A percentile compares a stretch with the other conserved stretches of the same genome.
phyloP scores from a whole-genome alignment of 2,113 vertebrate genomes.

The Grammomys dolichurus region DNA sequence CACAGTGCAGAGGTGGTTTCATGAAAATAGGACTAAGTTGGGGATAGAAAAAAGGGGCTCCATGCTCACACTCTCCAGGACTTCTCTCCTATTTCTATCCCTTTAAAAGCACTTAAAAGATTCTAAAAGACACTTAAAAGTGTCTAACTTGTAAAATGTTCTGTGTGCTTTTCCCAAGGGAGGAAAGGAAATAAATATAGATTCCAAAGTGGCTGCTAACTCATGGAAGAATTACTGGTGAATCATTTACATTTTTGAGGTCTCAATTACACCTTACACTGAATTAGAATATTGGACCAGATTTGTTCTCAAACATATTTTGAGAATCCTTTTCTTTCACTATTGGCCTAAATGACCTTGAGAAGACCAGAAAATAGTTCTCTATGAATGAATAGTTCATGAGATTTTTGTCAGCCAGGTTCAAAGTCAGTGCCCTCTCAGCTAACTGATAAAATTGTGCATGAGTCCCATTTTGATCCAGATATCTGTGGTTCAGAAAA shows the following conservation, averaged over 20 bases:
- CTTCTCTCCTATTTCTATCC: neutral
- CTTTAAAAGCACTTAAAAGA: neutral
- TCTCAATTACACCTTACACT: constrained; percentile 26
- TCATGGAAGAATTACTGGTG: neutral
- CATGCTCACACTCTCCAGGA: neutral
- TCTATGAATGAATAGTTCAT: neutral
- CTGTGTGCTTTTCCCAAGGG: neutral
- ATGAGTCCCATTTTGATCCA: constrained; percentile 56
- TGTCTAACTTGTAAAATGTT: neutral
- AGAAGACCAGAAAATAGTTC: constrained; percentile 5
- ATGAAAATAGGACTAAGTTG: constrained; percentile 22
- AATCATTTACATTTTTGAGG: constrained; percentile 45
- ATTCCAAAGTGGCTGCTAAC: constrained; percentile 18
- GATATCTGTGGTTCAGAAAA: constrained; percentile 2
- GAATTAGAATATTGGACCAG: neutral
- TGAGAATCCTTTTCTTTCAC: neutral
- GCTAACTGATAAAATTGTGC: neutral
- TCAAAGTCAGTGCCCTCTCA: constrained; percentile 33
- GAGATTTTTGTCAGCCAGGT: neutral
- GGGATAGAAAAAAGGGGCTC: neutral
- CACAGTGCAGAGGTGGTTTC: neutral
- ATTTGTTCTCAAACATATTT: neutral
- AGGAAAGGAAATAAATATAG: neutral
- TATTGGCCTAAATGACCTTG: neutral
- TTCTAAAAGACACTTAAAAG: neutral